Base-by-base conservation (phyloP, 2,113 vertebrate species). In the Halcyon malimbica region DNA sequence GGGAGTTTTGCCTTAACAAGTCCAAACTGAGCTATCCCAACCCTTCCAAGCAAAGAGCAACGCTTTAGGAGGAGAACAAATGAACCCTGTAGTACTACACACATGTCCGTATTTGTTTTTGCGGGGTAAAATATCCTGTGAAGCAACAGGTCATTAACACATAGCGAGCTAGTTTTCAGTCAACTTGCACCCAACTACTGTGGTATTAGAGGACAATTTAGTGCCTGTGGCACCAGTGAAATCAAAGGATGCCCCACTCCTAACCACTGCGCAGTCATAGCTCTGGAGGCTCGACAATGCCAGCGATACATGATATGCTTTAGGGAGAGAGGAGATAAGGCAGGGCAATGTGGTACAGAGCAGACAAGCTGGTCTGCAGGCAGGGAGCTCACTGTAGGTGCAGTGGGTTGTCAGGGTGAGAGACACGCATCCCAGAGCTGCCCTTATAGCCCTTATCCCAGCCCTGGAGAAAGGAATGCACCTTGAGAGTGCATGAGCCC, bases 1-100 rank as follows among this genome's bases (percentile, higher is more conserved):
- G n/a, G 29, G 54, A 70, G 31, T 51, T 92, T 59, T 92, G 71
- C 83, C 46, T 70, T 77, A 90, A 83, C 90, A 93, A 90, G 95
- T 73, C 71, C 63, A 63, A 79, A 91, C 41, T 0, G 0, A 88
- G 56, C 46, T 90, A 81, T 56, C 46, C 76, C 85, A 90, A 46
- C 7, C 35, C 51, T 64, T 59, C 31, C 46, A 70, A 85, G 76
- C 46, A 63, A 71, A 82, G 46, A 92, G 11, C 64, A 90, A 53
- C 48, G 17, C 21, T 83, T 84, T 41, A 42, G 54, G 64, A 56
- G 17, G 18, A 81, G 78, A 63, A 48, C 7, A 37, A 46, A 69
- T 75, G 54, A 94, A 88, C 79, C 83, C 51, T 33, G 42, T 44
- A 63, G 64, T 65, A 20, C 59, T 33, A n/a, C 21, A 35, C 82